Evolutionary conservation across 2,888 invertebrate species (phyloP).

Genomic region (Tachina grossa): DNA sequence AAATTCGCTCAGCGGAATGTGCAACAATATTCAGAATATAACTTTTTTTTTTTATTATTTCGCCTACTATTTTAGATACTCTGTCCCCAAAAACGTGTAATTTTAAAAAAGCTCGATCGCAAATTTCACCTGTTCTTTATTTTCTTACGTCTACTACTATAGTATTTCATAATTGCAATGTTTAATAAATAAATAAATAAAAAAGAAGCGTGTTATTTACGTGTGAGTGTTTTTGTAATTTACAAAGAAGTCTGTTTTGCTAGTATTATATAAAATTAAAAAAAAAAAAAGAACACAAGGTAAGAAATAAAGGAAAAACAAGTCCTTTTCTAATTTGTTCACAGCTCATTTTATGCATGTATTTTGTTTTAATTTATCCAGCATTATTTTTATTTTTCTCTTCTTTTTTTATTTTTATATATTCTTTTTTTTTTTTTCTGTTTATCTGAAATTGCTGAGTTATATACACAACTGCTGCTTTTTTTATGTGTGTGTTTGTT

Average conservation of each 20-base stretch:
- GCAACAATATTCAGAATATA: too few relatives aligned
- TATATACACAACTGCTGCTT: slow-evolving; percentile 15
- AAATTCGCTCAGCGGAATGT: too few relatives aligned
- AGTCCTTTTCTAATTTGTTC: slow-evolving; percentile 45
- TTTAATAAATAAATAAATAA: slow-evolving; percentile 48
- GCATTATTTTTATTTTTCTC: background rate
- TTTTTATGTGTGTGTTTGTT: slow-evolving; percentile 30
- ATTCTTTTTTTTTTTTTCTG: background rate
- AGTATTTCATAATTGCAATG: slow-evolving; percentile 30
- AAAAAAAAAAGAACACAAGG: slow-evolving; percentile 2
- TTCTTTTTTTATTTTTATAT: background rate
- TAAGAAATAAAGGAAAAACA: slow-evolving; percentile 12
- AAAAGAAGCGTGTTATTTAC: slow-evolving; percentile 40
- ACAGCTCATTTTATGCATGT: slow-evolving; percentile 42
- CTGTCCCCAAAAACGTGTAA: background rate
- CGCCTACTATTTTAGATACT: background rate
- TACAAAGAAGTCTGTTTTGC: slow-evolving; percentile 24
- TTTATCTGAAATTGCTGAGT: slow-evolving; percentile 33
- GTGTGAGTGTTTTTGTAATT: slow-evolving; percentile 12
- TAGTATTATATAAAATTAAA: slow-evolving; percentile 12
- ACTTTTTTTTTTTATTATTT: background rate
- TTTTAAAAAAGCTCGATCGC: background rate
- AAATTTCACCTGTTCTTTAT: slow-evolving; percentile 23
- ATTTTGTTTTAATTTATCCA: slow-evolving; percentile 12
- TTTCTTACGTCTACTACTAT: slow-evolving; percentile 15